Conservation (phyloP, 2,888 invertebrate genomes). For the Eueremaeus valkanovi region DNA sequence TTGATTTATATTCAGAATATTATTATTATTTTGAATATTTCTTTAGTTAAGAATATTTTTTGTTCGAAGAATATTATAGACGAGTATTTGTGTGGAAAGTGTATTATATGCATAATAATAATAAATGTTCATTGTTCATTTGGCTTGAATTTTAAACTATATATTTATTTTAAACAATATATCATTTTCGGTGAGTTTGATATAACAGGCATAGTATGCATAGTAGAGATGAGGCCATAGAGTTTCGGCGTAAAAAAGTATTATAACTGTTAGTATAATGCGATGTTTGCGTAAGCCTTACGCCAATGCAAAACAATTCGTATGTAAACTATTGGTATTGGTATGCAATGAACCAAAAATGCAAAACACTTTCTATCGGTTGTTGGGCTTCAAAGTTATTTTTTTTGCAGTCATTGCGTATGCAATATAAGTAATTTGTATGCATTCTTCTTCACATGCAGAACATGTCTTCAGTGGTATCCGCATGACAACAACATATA, state of each 20-base stretch:
- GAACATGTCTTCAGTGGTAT: conserved; percentile 27
- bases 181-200: conserved; percentile 30
- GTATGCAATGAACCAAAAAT: conserved; percentile 27
- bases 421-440: conserved; percentile 32
- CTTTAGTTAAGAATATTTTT: not conserved
- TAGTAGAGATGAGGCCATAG: too few species aligned
- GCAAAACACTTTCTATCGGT: conserved; percentile 21
- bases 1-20: too few species aligned
- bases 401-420: not conserved
- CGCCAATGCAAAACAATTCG: conserved; percentile 9
- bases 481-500: conserved; percentile 32
- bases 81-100: not conserved
- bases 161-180: conserved; percentile 21
- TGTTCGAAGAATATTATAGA: not conserved
- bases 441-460: conserved; percentile 31
- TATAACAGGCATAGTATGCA: not conserved
- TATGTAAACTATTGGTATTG: conserved; percentile 31
- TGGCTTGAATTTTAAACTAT: not conserved
- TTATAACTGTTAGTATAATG: not conserved
- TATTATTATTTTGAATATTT: too few species aligned
- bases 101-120: not conserved
- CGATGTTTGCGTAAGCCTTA: not conserved
- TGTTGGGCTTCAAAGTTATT: not conserved
- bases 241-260: not conserved
- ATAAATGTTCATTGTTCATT: not conserved